These are phyloP conservation scores for Anticlea derivata DNA, from an alignment of 2,888 invertebrate species.

Conservation along the genomic window DNA sequence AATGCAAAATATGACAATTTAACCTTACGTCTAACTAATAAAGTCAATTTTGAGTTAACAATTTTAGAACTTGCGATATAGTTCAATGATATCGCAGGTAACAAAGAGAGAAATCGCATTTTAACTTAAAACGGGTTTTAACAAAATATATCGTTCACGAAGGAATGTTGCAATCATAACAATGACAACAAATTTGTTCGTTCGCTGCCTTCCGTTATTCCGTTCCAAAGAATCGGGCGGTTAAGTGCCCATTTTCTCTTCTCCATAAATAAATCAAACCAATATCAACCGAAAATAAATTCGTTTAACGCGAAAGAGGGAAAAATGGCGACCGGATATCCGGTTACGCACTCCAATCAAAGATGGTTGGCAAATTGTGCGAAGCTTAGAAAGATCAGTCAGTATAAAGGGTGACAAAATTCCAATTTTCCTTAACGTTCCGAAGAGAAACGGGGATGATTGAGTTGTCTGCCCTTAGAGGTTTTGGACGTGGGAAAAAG, in stretches of 20 bases:
- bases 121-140: no score
- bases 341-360: conserved; percentile 72
- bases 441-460: conserved; percentile 54
- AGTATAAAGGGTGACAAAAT: conserved; percentile 70
- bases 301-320: conserved; percentile 56
- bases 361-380: conserved; percentile 68
- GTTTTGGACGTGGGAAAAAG: conserved; percentile 22
- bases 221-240: background rate
- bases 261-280: conserved; percentile 52
- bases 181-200: background rate
- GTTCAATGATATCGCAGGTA: no score
- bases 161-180: background rate
- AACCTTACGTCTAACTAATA: no score
- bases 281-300: conserved; percentile 51
- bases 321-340: conserved; percentile 70
- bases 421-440: conserved; percentile 67
- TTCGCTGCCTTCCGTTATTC: background rate
- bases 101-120: no score
- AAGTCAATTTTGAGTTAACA: no score
- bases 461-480: conserved; percentile 55
- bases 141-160: no score
- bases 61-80: no score
- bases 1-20: no score
- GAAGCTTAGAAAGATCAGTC: conserved; percentile 69
- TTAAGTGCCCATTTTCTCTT: conserved; percentile 23